Conservation (phyloP, 1,140 invertebrate genomes). For the Forficula auricularia region DNA sequence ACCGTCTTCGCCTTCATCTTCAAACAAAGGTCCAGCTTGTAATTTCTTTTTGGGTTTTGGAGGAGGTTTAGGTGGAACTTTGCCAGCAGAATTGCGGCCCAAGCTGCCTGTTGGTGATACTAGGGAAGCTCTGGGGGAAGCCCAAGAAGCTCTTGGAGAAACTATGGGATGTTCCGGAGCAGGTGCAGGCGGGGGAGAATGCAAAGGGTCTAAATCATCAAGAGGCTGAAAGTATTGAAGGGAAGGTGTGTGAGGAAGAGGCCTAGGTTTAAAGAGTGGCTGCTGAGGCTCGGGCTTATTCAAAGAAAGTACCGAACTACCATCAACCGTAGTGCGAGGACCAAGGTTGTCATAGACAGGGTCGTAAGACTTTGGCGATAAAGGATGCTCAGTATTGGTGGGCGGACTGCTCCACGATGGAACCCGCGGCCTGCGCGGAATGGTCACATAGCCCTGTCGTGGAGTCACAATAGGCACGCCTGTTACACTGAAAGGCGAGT, state of each 20-base stretch:
- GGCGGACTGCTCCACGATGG: conserved; percentile 58
- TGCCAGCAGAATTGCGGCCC: conserved; percentile 18
- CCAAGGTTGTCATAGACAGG: conserved; percentile 73
- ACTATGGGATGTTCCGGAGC: too few relatives aligned
- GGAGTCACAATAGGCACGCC: conserved; percentile 39
- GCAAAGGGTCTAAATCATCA: too few relatives aligned
- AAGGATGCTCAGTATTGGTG: conserved; percentile 31
- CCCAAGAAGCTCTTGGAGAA: too few relatives aligned
- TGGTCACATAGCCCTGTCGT: conserved; percentile 62
- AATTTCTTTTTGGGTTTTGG: conserved; percentile 63
- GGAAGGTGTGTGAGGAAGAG: conserved; percentile 47
- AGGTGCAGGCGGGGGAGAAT: too few relatives aligned
- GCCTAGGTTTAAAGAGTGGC: conserved; percentile 57
- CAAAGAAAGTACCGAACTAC: conserved; percentile 58
- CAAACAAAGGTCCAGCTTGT: conserved; percentile 42
- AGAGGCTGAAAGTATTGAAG: too few relatives aligned
- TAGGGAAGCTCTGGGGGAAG: too few relatives aligned
- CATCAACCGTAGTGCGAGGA: conserved; percentile 62
- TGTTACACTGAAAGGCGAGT: conserved; percentile 43
- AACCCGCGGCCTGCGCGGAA: conserved; percentile 59
- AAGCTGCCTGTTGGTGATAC: too few relatives aligned
- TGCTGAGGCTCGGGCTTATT: conserved; percentile 32
- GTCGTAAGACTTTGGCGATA: conserved; percentile 36
- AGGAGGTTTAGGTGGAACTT: conserved; percentile 60
- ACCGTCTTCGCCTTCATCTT: conserved; percentile 71